A percentile compares a stretch with the other conserved stretches of the same genome.
Conservation (phyloP, 2,113 vertebrate genomes). For the Python bivittatus region DNA sequence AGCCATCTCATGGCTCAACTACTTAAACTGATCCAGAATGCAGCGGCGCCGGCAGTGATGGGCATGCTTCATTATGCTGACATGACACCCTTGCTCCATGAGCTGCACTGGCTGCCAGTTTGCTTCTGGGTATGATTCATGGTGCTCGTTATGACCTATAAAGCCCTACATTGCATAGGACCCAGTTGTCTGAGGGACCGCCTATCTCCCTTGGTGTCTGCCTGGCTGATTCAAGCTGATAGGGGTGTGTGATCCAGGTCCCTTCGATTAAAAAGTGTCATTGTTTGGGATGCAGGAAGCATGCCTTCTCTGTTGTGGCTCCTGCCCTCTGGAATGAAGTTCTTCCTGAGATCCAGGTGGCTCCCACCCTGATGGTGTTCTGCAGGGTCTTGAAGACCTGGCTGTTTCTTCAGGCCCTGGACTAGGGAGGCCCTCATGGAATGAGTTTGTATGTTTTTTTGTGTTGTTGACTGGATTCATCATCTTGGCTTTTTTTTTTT, state of each 20-base stretch:
- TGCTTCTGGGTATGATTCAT: neutral
- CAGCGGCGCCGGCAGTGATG: neutral
- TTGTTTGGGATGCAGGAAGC: neutral
- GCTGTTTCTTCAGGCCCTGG: too few relatives aligned
- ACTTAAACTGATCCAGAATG: neutral
- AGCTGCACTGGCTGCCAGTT: neutral
- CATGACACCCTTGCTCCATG: neutral
- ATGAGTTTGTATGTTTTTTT: too few relatives aligned
- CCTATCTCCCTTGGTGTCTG: neutral
- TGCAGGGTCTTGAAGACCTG: neutral
- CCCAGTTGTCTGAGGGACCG: neutral
- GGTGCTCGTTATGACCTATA: neutral
- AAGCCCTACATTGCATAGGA: too few relatives aligned
- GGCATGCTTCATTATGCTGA: neutral
- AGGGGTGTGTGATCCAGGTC: neutral
- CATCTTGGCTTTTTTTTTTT: too few relatives aligned
- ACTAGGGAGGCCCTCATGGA: too few relatives aligned
- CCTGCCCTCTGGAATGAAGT: neutral
- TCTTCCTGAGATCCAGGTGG: neutral
- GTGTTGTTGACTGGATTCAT: too few relatives aligned
- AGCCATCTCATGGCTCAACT: neutral
- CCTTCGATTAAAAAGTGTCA: neutral
- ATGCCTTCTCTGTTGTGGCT: neutral
- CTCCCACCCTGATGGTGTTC: neutral
- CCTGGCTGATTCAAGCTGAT: neutral